Evolutionary conservation across 2,888 invertebrate species (phyloP).

Genomic region (Sinhomidia bicolor): DNA sequence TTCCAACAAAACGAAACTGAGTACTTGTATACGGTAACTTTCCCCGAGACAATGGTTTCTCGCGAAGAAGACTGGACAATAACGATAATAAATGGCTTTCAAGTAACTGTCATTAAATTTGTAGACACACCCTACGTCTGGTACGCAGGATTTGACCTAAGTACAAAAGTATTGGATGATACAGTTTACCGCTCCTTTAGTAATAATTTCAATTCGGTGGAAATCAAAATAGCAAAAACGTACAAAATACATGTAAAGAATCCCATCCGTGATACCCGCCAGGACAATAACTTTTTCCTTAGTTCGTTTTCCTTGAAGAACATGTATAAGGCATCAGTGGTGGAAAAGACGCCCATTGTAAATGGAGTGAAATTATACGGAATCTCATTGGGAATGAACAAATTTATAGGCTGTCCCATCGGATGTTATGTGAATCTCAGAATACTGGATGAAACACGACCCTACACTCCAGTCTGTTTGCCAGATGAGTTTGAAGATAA

Average conservation of each 20-base stretch:
- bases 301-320: constrained; percentile 17
- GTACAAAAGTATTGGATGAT: constrained; percentile 57
- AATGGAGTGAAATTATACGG: constrained; percentile 56
- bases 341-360: constrained; percentile 34
- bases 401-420: constrained; percentile 52
- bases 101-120: constrained; percentile 55
- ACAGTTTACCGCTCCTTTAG: constrained; percentile 6
- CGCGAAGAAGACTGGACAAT: constrained; percentile 32
- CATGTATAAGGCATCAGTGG: constrained; percentile 37
- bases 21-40: constrained; percentile 53
- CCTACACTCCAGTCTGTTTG: constrained; percentile 57
- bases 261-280: constrained; percentile 15
- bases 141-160: constrained; percentile 58
- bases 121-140: constrained; percentile 43
- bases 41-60: constrained; percentile 19
- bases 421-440: constrained; percentile 56
- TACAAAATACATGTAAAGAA: constrained; percentile 26
- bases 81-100: constrained; percentile 60
- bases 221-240: constrained; percentile 34
- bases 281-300: constrained; percentile 47
- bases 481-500: constrained; percentile 53
- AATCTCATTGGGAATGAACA: constrained; percentile 35
- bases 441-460: constrained; percentile 42
- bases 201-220: not conserved
- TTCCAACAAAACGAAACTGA: constrained; percentile 38